Evolutionary conservation across 2,797 vertebrate species (phyloP), one percentile per base, ranked within the genome.

Genomic region (Acanthurus leucopareius): DNA sequence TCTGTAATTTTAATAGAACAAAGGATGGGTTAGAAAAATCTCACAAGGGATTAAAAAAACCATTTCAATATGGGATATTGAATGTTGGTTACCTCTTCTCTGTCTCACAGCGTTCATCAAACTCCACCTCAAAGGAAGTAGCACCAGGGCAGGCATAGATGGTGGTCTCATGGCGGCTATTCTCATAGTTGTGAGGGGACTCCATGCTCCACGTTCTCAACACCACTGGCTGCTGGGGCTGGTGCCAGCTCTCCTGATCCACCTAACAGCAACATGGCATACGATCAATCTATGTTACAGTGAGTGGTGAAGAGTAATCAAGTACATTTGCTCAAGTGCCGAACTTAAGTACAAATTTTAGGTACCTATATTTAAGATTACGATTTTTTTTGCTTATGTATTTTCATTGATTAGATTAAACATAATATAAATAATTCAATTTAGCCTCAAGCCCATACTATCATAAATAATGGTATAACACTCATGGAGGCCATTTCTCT

Each of bases 81-180:
- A 25, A 38, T 44, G 49, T 13, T 2, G 1, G 57, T 89, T 92
- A 99, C 98, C 97, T 98, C 85, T 97, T 97, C 89, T 99, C 98
- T 0, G 98, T 99, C 95, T 99, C 97, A 91, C 98, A 99, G 82
- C 96, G 97, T n/a, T 99, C 97, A 56, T 99, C 98, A 88, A 99
- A 99, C 90, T 99, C 98, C 91, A 99, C 96, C 90, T 99, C 97
- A 73, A 99, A 99, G 66, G 96, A 97, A 1, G 96, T 97, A 20
- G 97, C 96, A 15, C 98, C 98, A 0, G 98, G 98, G 67, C 97
- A 99, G 19, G 98, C 95, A 75, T 99, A 99, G 84, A 98, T 94
- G 38, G 95, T 97, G 68, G 96, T 97, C 25, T 99, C 98, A 0
- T 98, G 97, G 59, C 97, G 97, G 79, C 98, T 98, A 83, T 99